Conservation (phyloP, 2,113 vertebrate genomes). For the Dipodomys stephensi region DNA sequence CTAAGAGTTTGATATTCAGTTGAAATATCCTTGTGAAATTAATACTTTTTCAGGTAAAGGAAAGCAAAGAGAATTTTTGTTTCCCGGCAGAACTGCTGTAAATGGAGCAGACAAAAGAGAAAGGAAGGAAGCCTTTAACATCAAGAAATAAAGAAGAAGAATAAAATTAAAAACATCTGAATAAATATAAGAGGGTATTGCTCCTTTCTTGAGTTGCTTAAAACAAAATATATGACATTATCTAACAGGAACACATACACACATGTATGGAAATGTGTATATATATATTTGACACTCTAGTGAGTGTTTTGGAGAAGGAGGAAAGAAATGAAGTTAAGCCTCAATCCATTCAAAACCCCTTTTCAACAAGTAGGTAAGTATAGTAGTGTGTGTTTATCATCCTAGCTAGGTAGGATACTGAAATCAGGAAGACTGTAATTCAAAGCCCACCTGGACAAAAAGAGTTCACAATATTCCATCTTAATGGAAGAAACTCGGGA, state of each 20-base stretch:
- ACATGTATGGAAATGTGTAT: background rate
- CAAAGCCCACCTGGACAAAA: too few species aligned
- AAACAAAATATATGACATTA: background rate
- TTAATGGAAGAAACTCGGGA: too few species aligned
- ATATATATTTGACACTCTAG: too few species aligned
- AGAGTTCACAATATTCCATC: too few species aligned
- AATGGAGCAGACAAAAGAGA: background rate
- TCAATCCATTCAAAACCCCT: too few species aligned
- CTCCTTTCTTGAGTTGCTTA: background rate
- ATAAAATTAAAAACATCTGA: constrained; percentile 46
- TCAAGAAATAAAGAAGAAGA: background rate
- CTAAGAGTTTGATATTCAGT: background rate
- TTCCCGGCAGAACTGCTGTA: too few species aligned
- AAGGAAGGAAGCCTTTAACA: background rate
- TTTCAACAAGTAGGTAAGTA: too few species aligned
- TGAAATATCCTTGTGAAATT: background rate
- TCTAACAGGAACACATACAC: background rate
- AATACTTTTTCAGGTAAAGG: constrained; percentile 30
- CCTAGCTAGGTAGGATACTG: too few species aligned
- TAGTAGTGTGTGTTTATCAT: too few species aligned
- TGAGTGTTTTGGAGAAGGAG: too few species aligned
- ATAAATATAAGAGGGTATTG: background rate
- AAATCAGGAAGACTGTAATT: too few species aligned
- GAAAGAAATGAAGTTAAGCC: too few species aligned
- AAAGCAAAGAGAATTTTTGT: background rate